Evolutionary conservation across 2,113 vertebrate species (phyloP).

Genomic region (Apaloderma vittatum): DNA sequence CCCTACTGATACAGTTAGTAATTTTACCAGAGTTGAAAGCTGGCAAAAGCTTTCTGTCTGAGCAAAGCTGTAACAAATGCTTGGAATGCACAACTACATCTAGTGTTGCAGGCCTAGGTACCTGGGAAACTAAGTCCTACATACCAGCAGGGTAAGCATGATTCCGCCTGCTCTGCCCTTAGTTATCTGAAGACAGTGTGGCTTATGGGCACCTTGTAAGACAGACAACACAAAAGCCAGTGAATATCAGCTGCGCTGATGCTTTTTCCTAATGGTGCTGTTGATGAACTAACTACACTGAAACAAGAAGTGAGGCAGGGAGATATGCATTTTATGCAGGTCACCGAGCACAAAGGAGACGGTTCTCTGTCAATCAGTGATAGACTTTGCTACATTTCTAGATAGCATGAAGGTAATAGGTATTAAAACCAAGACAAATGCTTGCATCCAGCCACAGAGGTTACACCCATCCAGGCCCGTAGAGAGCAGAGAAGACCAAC

Average conservation of each 20-base stretch:
- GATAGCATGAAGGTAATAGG: background rate
- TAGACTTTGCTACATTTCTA: background rate
- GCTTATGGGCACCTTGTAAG: accelerated
- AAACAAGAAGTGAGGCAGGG: background rate
- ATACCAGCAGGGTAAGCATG: accelerated
- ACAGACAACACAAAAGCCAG: background rate
- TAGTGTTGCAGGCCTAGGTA: background rate
- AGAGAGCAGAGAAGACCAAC: background rate
- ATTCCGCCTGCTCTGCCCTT: background rate
- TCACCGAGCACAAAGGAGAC: background rate
- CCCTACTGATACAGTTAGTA: background rate
- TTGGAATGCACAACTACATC: background rate
- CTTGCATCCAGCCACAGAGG: background rate
- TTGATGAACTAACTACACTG: background rate
- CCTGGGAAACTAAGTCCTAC: background rate
- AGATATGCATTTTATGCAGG: background rate
- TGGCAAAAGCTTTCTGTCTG: background rate
- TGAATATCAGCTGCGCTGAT: background rate
- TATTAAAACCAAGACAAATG: background rate
- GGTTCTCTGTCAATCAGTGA: background rate
- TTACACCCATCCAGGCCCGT: background rate
- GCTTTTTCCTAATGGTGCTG: background rate
- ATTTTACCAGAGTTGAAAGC: background rate
- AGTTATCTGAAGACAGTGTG: background rate
- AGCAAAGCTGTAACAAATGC: background rate